Evolutionary conservation across 2,113 vertebrate genomes (phyloP).

Genomic region (Setophaga coronata): DNA sequence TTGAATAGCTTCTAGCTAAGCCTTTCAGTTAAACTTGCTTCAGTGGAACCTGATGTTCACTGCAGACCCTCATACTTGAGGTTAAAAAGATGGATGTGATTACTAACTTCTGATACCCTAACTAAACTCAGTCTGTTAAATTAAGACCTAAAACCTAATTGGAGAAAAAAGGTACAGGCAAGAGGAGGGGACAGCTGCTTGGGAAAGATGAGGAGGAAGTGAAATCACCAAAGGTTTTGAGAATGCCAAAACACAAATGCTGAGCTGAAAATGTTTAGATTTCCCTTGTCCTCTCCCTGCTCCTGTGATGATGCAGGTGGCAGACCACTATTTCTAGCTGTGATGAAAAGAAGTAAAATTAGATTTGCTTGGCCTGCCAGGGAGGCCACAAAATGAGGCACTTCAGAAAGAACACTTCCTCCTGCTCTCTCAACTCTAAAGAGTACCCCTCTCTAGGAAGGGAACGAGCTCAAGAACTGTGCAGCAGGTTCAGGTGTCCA

Average conservation of each 20-base stretch:
- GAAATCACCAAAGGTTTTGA: neutral
- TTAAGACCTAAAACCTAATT: neutral
- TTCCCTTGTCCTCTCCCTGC: neutral
- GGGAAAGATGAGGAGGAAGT: neutral
- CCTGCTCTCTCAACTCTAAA: neutral
- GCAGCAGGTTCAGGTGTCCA: neutral
- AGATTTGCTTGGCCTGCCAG: neutral
- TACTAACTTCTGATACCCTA: neutral
- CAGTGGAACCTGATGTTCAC: neutral
- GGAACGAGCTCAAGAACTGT: neutral
- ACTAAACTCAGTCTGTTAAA: neutral
- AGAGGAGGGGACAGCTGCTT: neutral
- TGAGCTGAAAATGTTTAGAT: neutral
- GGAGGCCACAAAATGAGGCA: neutral
- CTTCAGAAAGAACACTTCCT: neutral
- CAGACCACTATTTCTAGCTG: neutral
- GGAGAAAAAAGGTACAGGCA: neutral
- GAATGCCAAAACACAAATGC: neutral
- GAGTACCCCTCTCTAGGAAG: neutral
- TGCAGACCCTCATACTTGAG: neutral
- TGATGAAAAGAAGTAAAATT: neutral
- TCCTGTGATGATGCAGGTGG: neutral
- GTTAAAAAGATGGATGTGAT: neutral
- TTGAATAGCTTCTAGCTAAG: neutral
- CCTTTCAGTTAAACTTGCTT: neutral